phyloP scores from a whole-genome alignment of 2,888 invertebrate species.

The Macrosoma leucophasiata region DNA sequence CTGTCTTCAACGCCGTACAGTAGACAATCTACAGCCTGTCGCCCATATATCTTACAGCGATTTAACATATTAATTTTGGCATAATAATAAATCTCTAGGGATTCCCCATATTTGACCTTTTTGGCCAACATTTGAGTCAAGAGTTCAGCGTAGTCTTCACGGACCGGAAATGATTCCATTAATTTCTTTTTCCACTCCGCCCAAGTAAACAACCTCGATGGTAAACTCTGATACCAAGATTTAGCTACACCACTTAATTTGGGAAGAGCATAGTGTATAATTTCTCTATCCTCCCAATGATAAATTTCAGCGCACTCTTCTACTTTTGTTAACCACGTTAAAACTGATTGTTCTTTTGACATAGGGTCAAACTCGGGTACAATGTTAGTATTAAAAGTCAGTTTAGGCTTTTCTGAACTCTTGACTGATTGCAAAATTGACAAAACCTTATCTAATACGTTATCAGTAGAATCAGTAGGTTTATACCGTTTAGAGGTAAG shows the following conservation, averaged over 20 bases:
- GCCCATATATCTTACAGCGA: conserved; percentile 19
- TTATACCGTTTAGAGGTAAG: conserved; percentile 1
- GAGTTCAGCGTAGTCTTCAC: conserved; percentile 20
- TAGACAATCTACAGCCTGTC: conserved; percentile 24
- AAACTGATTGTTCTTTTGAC: conserved; percentile 5
- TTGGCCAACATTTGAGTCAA: conserved; percentile 22
- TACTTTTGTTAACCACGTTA: conserved; percentile 7
- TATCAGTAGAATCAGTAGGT: conserved; percentile 1
- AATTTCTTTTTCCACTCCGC: conserved; percentile 22
- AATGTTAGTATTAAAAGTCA: conserved; percentile 1
- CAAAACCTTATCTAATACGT: conserved; percentile 2
- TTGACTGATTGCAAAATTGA: conserved; percentile 5
- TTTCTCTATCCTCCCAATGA: conserved; percentile 13
- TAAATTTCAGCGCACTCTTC: conserved; percentile 9
- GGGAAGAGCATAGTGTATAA: conserved; percentile 12
- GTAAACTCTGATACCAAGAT: conserved; percentile 23
- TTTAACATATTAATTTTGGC: conserved; percentile 20
- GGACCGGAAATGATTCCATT: conserved; percentile 18
- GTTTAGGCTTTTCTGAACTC: not conserved
- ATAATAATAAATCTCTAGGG: conserved; percentile 22
- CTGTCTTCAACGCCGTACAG: conserved; percentile 23
- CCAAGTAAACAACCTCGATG: conserved; percentile 17
- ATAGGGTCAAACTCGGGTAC: conserved; percentile 13
- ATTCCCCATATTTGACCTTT: conserved; percentile 18
- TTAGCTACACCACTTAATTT: conserved; percentile 19